These are phyloP conservation scores for Odiellus spinosus DNA, from an alignment of 2,888 invertebrate genomes.

Conservation along the genomic window DNA sequence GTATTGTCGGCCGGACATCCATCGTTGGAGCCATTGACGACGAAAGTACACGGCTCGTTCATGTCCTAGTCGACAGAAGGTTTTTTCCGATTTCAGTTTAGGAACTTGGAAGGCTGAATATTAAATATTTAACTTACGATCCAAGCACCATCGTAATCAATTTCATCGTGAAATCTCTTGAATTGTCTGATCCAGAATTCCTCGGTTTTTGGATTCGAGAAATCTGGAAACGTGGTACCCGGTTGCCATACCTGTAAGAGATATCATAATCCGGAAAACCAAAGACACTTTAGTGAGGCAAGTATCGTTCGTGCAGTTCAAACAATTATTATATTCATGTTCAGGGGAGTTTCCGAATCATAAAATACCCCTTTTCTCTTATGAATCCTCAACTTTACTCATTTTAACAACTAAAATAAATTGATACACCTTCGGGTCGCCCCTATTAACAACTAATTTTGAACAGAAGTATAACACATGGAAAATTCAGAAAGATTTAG, in stretches of 20 bases:
- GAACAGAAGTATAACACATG: too few relatives aligned
- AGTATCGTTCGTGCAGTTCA: too few relatives aligned
- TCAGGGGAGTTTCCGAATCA: too few relatives aligned
- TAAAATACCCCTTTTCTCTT: too few relatives aligned
- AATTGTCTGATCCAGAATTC: conserved; percentile 38
- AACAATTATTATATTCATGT: too few relatives aligned
- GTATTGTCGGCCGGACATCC: conserved; percentile 30
- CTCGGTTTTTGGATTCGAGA: conserved; percentile 21
- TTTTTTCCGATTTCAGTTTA: not conserved
- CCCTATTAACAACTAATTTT: too few relatives aligned
- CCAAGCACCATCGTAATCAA: conserved; percentile 64
- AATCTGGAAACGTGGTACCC: conserved; percentile 24
- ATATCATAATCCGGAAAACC: too few relatives aligned
- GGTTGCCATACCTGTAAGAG: conserved; percentile 38
- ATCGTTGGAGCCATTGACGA: conserved; percentile 29
- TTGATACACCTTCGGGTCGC: too few relatives aligned
- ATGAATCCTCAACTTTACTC: too few relatives aligned
- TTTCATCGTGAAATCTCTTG: conserved; percentile 39
- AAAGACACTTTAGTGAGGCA: too few relatives aligned
- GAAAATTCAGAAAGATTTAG: too few relatives aligned
- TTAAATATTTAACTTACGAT: conserved; percentile 49
- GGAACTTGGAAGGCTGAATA: not conserved
- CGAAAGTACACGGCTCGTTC: conserved; percentile 30
- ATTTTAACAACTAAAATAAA: too few relatives aligned
- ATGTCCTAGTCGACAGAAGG: conserved; percentile 16